Evolutionary conservation across 2,113 vertebrate genomes (phyloP), one percentile per base, ranked within the genome.

Genomic region (Gallinago jamesoni): DNA sequence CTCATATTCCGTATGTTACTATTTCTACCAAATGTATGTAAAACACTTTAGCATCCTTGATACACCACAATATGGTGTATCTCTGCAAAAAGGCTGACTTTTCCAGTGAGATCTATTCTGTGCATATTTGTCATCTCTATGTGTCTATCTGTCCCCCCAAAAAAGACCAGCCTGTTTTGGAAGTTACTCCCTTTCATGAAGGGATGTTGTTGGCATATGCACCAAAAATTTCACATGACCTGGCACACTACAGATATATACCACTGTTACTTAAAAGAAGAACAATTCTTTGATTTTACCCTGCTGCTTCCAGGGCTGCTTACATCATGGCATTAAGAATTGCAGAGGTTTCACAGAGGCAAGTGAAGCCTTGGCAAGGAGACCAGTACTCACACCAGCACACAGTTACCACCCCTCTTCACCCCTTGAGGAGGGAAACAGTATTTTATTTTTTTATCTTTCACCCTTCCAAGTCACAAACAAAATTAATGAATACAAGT

Each of bases 251-350:
- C 3, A 47, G 35, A 35, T 57, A 48, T 3, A 47, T 21, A 22
- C 2, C 2, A 12, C 21, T 57, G 11, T 31, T 24, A 70, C 3
- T 10, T 48, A 78, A 25, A 82, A 0, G 0, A 81, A 60, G n/a
- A 79, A 31, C 47, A 41, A 12, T 15, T 37, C 53, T 25, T 70
- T 33, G 17, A 30, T 39, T 8, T 8, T 30, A 20, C 35, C 24
- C 67, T 75, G 35, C 19, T 70, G 59, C 39, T 74, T 45, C n/a
- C 52, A 77, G 25, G 15, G 41, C 19, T 57, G 16, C 19, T 48
- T 43, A 25, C 10, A 33, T 23, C 48, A 47, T 2, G 5, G 28
- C 14, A 48, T 31, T 57, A 77, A 73, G n/a, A 43, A 21, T 0
- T 22, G 37, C 37, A 77, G 52, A 72, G 39, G 10, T 43, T 85